Evolutionary conservation across 2,113 vertebrate genomes (phyloP), one percentile per base, ranked within the genome.

Genomic region (Cryptotis parvus): DNA sequence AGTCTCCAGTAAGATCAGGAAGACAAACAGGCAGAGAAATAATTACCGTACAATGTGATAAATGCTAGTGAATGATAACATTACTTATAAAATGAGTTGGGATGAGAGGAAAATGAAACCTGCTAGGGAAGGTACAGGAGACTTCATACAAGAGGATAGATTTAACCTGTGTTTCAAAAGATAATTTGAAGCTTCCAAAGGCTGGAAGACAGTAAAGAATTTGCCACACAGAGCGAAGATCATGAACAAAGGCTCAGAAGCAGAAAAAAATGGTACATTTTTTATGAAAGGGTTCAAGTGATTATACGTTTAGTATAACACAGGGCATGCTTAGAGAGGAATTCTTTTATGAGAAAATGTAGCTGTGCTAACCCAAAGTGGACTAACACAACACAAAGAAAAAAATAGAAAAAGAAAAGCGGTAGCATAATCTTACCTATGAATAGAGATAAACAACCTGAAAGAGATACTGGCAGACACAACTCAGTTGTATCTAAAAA

Each of bases 131-230:
- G 12, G 7, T 1, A 35, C 18, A 66, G 65, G n/a, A 43, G 63
- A 68, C 9, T 73, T 74, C 35, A 41, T 35, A 41, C 8, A 33
- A 72, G 29, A 92, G 9, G 18, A 33, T 14, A 77, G 24, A 76
- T 65, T 61, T 89, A 73, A 82, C 45, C 69, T 77, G 41, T 84
- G 49, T 43, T 45, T 91, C 78, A 89, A 89, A 89, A 87, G 58
- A 61, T 52, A 52, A 45, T 77, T 61, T 70, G 41, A 84, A 69
- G 15, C 58, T 75, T 58, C n/a, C 1, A 1, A 89, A 61, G 8
- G 41, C 88, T 89, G 29, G n/a, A 87, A 91, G 69, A 72, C 1
- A 85, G 65, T 7, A 14, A 37, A 84, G 3, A 49, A 5, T n/a
- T 18, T 58, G 14, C 35, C 45, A 52, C 14, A 16, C 80, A 87